These are phyloP conservation scores for Andrena cerasifolii DNA, from an alignment of 1,140 invertebrate genomes.

Conservation along the genomic window DNA sequence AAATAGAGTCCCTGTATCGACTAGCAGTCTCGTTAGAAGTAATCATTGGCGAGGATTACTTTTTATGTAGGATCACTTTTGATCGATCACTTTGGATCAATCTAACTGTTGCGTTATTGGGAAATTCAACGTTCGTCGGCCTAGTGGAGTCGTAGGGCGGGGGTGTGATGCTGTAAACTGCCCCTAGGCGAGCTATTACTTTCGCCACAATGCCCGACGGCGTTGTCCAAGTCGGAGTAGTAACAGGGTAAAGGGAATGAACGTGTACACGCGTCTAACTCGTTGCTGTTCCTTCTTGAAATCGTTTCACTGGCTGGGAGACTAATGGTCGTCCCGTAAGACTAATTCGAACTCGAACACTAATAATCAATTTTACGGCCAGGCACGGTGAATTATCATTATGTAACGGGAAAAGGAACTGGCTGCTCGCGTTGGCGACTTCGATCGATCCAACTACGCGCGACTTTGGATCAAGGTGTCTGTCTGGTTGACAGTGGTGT, in stretches of 20 bases:
- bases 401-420: background rate
- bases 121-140: background rate
- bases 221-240: background rate
- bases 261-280: conserved; percentile 6
- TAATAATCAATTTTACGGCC: background rate
- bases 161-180: conserved; percentile 20
- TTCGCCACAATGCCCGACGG: conserved; percentile 16
- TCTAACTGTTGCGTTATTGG: background rate
- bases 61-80: background rate
- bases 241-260: conserved; percentile 12
- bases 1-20: too few species aligned
- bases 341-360: background rate
- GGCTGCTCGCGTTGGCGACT: background rate
- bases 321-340: background rate
- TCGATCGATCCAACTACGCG: background rate
- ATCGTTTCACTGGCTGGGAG: background rate
- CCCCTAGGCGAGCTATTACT: conserved; percentile 9
- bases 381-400: background rate
- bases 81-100: background rate
- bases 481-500: conserved; percentile 45
- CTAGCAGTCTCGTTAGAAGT: too few species aligned
- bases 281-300: conserved; percentile 5
- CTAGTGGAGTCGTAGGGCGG: background rate
- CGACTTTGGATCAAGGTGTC: background rate
- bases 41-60: too few species aligned